These are phyloP conservation scores for Hylaeus volcanicus DNA, from an alignment of 1,140 invertebrate genomes.

Conservation along the genomic window DNA sequence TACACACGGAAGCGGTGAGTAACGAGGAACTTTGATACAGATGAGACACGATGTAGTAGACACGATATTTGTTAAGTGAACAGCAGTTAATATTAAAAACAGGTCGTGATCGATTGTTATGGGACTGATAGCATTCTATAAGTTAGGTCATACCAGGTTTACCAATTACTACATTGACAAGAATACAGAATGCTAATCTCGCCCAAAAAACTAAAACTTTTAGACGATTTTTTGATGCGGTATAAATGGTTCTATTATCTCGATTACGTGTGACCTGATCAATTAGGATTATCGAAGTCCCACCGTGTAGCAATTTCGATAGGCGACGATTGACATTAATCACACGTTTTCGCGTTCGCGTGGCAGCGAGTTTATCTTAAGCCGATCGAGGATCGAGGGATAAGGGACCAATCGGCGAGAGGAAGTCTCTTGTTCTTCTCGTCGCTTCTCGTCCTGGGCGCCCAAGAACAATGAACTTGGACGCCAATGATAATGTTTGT, in stretches of 20 bases:
- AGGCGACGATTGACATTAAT: slow-evolving; percentile 15
- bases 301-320: not conserved
- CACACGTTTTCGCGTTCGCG: not conserved
- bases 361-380: slow-evolving; percentile 24
- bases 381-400: slow-evolving; percentile 32
- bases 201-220: no score
- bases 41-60: not conserved
- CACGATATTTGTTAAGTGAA: not conserved
- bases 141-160: no score
- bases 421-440: slow-evolving; percentile 19
- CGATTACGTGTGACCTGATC: not conserved
- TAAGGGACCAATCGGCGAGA: not conserved
- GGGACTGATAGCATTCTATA: no score
- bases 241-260: not conserved
- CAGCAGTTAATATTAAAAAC: not conserved
- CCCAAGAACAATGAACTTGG: slow-evolving; percentile 53
- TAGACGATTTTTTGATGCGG: not conserved
- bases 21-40: not conserved
- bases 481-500: slow-evolving; percentile 46
- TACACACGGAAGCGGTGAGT: slow-evolving; percentile 94
- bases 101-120: not conserved
- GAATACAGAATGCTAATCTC: not conserved
- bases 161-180: no score
- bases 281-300: not conserved
- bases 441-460: slow-evolving; percentile 1